A percentile compares a stretch with the other conserved stretches of the same genome.
These are phyloP conservation scores for Noctua pronuba DNA, from an alignment of 2,888 invertebrate species.

Conservation along the genomic window DNA sequence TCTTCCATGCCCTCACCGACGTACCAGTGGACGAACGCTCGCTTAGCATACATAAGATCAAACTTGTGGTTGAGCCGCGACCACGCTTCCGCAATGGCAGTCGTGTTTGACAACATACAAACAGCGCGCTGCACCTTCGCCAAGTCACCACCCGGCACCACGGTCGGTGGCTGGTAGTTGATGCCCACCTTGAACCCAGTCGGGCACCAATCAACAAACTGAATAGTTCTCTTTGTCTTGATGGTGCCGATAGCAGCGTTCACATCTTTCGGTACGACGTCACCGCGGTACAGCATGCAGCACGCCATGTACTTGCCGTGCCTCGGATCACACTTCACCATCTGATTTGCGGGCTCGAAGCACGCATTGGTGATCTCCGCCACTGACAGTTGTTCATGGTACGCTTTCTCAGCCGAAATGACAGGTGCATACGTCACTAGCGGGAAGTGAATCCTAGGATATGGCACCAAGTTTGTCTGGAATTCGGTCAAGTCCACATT, in stretches of 20 bases:
- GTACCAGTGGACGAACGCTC: conserved; percentile 99
- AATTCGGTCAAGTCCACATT: conserved; percentile 98
- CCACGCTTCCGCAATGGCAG: conserved; percentile 99
- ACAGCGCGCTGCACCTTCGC: conserved; percentile 98
- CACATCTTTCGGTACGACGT: conserved; percentile 98
- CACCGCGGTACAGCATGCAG: conserved; percentile 98
- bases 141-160: conserved; percentile 97
- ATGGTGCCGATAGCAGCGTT: conserved; percentile 98
- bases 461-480: conserved; percentile 98
- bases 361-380: conserved; percentile 98
- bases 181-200: conserved; percentile 95
- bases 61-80: conserved; percentile 98
- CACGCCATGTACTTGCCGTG: conserved; percentile 98
- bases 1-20: conserved; percentile 96
- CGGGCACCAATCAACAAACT: conserved; percentile 98
- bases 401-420: conserved; percentile 97
- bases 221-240: conserved; percentile 97
- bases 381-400: conserved; percentile 97
- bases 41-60: conserved; percentile 98
- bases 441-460: conserved; percentile 98
- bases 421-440: conserved; percentile 97
- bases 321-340: conserved; percentile 97
- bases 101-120: conserved; percentile 99
- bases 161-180: conserved; percentile 96
- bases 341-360: conserved; percentile 98